Evolutionary conservation across 2,797 vertebrate genomes (phyloP), one percentile per base, ranked within the genome.

Genomic region (Intellagama lesueurii): DNA sequence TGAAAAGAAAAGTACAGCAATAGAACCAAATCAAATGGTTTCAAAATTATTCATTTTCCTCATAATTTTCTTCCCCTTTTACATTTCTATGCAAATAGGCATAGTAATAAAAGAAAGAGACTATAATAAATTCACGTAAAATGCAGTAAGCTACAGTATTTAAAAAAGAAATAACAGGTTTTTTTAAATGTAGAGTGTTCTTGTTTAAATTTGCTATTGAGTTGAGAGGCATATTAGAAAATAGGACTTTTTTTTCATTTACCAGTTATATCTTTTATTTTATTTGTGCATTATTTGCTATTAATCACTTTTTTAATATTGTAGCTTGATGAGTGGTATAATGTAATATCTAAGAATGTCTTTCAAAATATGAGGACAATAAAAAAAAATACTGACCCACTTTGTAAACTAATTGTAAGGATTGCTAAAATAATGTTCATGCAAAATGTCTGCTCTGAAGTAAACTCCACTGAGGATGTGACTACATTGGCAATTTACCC

Each of bases 31-130:
- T n/a, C 89, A 1, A 66, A 73, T 12, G 0, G 60, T 85, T 91
- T 76, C 86, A 87, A 28, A 91, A 89, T 87, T 89, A 7, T 86
- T 0, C 7, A 69, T 91, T 92, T 92, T 87, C 68, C 3, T 52
- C 0, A 0, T 8, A 83, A 82, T 84, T 44, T 35, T 77, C 0
- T n/a, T 79, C 56, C 35, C 26, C 0, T 0, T 0, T 0, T 17
- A 6, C 75, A 69, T 89, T 90, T 90, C 75, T 89, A 17, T 70
- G 8, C 81, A 90, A 89, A 35, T 83, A 70, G 44, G 4, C 91
- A 86, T 89, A 91, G 70, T 47, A 79, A 89, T 66, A 86, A 78
- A n/a, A 83, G 64, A 83, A 7, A 87, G 91, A 87, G 0, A 73
- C 91, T 91, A 4, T 5, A 60, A 24, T 83, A 28, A 75, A 78